A percentile compares a stretch with the other conserved stretches of the same genome.
Conservation (phyloP, 2,113 vertebrate species). For the Phalacrocorax carbo region DNA sequence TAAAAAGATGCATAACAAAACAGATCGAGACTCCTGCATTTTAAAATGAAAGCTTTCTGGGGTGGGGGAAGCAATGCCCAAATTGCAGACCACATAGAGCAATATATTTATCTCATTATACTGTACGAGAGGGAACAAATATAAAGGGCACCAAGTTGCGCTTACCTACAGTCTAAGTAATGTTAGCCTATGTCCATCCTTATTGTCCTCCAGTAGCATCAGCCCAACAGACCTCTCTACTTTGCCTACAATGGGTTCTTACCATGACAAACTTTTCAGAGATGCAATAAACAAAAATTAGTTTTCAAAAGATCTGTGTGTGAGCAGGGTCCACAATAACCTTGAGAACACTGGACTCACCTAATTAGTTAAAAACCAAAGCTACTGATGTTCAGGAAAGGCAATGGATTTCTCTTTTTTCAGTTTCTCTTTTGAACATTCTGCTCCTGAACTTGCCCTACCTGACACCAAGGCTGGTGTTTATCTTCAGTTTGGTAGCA, state of each 20-base stretch:
- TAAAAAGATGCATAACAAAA: not conserved
- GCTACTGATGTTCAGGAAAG: not conserved
- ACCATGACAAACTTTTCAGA: not conserved
- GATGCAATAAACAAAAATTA: not conserved
- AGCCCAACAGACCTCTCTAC: not conserved
- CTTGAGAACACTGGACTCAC: not conserved
- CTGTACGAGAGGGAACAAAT: not conserved
- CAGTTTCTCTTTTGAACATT: not conserved
- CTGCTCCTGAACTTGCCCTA: not conserved
- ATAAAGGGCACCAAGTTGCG: not conserved
- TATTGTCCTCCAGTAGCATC: not conserved
- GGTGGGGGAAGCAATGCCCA: not conserved
- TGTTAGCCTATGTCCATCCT: not conserved
- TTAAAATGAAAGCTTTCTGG: not conserved
- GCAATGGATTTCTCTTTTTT: not conserved
- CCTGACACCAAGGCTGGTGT: not conserved
- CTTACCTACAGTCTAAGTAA: not conserved
- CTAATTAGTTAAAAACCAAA: not conserved
- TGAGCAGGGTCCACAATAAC: not conserved
- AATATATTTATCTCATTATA: not conserved
- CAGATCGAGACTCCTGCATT: not conserved
- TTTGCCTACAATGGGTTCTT: not conserved
- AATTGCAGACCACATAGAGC: not conserved
- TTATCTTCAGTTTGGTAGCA: not conserved
- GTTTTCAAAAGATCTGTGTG: not conserved